Evolutionary conservation across 1,140 invertebrate species (phyloP).

Genomic region (Homarus americanus): DNA sequence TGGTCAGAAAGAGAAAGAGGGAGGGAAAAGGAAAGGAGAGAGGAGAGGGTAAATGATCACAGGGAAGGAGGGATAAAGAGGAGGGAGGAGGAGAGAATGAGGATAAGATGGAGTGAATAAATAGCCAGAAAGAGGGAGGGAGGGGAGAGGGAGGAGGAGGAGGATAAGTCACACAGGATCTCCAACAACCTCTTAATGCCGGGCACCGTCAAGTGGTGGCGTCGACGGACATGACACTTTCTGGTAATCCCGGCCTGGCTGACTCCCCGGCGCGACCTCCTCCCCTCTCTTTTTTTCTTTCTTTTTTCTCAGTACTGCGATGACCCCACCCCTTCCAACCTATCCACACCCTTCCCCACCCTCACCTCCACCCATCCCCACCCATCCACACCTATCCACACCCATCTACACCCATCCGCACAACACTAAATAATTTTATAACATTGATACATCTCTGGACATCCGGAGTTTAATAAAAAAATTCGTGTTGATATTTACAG

Average conservation of each 20-base stretch:
- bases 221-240: no score
- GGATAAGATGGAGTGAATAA: neutral
- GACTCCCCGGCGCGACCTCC: no score
- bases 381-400: neutral
- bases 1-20: neutral
- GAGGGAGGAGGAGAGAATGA: neutral
- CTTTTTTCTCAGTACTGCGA: no score
- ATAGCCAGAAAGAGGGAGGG: neutral
- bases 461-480: no score
- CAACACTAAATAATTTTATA: neutral
- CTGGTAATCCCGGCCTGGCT: no score
- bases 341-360: no score
- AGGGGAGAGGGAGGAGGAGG: neutral
- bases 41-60: neutral
- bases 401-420: neutral
- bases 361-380: neutral
- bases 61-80: neutral
- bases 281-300: no score
- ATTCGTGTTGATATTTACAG: no score
- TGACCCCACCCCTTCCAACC: no score
- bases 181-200: slow-evolving; percentile 43
- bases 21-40: neutral
- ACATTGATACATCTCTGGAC: no score
- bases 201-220: no score
- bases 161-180: slow-evolving; percentile 11